Evolutionary conservation across 2,113 vertebrate species (phyloP).

Genomic region (Theristicus caerulescens): DNA sequence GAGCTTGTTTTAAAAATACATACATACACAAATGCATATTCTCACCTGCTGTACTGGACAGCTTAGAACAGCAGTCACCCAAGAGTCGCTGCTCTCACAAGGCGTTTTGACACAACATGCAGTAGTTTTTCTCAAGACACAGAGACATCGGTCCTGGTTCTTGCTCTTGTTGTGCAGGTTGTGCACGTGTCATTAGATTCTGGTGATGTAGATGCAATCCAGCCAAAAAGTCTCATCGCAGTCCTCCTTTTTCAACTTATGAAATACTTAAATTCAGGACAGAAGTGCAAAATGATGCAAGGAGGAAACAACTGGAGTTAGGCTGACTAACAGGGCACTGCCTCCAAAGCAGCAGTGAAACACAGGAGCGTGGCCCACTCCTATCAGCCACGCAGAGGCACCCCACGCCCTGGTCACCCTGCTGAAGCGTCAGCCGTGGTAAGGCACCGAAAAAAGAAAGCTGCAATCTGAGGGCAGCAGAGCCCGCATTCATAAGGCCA

Average conservation of each 20-base stretch:
- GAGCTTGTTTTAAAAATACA: neutral
- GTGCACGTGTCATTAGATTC: no score
- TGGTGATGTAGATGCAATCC: neutral
- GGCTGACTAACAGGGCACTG: neutral
- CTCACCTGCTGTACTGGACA: neutral
- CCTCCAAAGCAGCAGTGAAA: neutral
- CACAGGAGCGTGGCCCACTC: no score
- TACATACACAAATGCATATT: neutral
- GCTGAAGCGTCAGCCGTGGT: neutral
- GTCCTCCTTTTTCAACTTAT: neutral
- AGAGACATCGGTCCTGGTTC: neutral
- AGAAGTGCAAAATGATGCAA: neutral
- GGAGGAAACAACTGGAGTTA: neutral
- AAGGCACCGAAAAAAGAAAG: neutral
- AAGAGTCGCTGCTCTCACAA: neutral
- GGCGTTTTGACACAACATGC: neutral
- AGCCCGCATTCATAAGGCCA: neutral
- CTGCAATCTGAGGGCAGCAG: neutral
- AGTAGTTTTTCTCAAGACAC: neutral
- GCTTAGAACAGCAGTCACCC: neutral
- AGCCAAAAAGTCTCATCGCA: neutral
- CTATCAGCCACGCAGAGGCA: accelerated
- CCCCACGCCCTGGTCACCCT: neutral
- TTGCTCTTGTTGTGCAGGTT: neutral
- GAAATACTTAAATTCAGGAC: neutral